Base-by-base conservation (phyloP, 2,888 invertebrate genomes). In the Chrysotoxum bicinctum region DNA sequence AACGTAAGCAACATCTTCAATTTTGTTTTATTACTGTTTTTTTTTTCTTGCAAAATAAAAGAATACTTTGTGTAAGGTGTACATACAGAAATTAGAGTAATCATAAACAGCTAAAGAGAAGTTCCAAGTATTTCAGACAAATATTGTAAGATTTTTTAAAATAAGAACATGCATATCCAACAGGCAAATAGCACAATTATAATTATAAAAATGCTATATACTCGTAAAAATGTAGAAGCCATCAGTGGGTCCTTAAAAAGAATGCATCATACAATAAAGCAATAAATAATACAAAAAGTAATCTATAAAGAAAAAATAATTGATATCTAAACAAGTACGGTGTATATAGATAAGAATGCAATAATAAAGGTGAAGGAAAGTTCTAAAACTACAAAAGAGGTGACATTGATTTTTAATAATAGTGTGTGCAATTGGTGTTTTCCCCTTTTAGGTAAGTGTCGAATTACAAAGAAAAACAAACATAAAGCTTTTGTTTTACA, bases 401-500 rank as follows among this genome's bases (percentile, higher is more conserved):
- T 72, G 48, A 68, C 79, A 73, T 73, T 32, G 66, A 72, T 40
- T 48, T 73, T 37, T 58, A 43, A 21, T 32, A 73, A 66, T 66
- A 50, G 19, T 68, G 66, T 80, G 79, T 80, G 79, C 62, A 70
- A 19, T 76, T 58, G 37, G 68, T 68, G 37, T 72, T 58, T 35
- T 60, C 43, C 70, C 70, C 37, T 48, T 73, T 43, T 40, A 62
- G 52, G 72, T 87, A 88, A 81, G 87, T 87, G 88, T 80, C 89
- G 88, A 89, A 89, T 88, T 88, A 89, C 89, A 87, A 26, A 26
- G 26, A 85, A 88, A n/a, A 88, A 81, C 88, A 87, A 87, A 88
- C 88, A 87, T 83, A 88, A 86, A 78, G 86, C 70, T 87, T 79
- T 56, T 50, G 54, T 43, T 54, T 16, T 58, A 70, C 12, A 68